A percentile compares a stretch with the other conserved stretches of the same genome.
These are phyloP conservation scores for Melopsittacus undulatus DNA, from an alignment of 2,797 vertebrate species.

Conservation along the genomic window DNA sequence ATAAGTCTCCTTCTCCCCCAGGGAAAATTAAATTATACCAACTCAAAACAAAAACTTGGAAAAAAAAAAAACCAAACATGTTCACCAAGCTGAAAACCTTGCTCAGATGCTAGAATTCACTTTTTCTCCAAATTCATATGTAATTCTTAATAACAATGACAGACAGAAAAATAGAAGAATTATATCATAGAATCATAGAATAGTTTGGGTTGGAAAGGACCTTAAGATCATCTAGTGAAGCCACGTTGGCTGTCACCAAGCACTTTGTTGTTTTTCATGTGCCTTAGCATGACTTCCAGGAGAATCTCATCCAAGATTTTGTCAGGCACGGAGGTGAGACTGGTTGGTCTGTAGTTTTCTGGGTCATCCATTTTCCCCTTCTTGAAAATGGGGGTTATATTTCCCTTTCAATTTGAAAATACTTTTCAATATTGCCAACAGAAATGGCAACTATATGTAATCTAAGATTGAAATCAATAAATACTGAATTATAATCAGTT, in stretches of 20 bases:
- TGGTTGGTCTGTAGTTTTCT: too few relatives aligned
- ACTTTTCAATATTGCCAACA: neutral
- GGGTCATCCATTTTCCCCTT: too few relatives aligned
- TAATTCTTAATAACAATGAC: neutral
- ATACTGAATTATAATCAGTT: neutral
- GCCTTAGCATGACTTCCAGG: too few relatives aligned
- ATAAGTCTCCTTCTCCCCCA: neutral
- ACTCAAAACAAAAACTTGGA: neutral
- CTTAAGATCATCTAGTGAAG: too few relatives aligned
- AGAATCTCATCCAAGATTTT: too few relatives aligned
- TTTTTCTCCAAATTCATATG: neutral
- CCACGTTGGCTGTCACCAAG: too few relatives aligned
- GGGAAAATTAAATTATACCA: neutral
- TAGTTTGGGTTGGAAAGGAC: too few relatives aligned
- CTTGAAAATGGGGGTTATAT: too few relatives aligned
- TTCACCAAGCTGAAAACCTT: neutral
- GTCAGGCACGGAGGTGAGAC: too few relatives aligned
- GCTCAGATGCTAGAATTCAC: neutral
- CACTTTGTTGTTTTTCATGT: too few relatives aligned
- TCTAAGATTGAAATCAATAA: neutral
- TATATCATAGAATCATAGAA: neutral
- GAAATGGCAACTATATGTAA: neutral
- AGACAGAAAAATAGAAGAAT: neutral
- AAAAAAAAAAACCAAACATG: neutral
- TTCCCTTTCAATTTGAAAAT: neutral